Evolutionary conservation across 2,113 vertebrate genomes (phyloP).

Genomic region (Nycticryphes semicollaris): DNA sequence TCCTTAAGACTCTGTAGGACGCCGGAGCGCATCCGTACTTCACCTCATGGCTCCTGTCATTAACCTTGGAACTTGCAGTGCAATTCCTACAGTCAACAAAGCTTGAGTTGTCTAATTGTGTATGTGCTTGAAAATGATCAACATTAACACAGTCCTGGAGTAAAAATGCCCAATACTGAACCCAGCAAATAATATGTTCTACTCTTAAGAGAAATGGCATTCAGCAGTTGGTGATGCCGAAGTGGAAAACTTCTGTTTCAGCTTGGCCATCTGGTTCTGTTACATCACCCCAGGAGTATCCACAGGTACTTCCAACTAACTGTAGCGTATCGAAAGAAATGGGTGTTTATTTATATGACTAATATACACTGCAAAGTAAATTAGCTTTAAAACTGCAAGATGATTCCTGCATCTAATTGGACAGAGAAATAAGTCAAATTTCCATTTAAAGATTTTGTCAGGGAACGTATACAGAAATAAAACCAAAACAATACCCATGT

Average conservation of each 20-base stretch:
- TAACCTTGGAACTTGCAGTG: not conserved
- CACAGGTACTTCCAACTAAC: not conserved
- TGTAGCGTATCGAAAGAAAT: not conserved
- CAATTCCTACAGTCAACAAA: not conserved
- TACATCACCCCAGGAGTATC: not conserved
- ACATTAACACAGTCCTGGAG: not conserved
- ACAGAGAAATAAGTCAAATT: not conserved
- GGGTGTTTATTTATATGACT: not conserved
- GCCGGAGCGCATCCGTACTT: not conserved
- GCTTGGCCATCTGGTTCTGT: not conserved
- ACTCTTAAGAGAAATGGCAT: not conserved
- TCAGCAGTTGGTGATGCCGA: rapidly evolving
- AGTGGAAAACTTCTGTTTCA: not conserved
- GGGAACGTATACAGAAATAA: not conserved
- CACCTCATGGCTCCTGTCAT: not conserved
- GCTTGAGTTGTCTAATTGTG: not conserved
- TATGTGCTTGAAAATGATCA: not conserved
- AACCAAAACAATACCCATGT: not conserved
- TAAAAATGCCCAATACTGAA: not conserved
- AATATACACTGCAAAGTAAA: not conserved
- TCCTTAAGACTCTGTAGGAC: not conserved
- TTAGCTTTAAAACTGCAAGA: not conserved
- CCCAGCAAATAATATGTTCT: not conserved
- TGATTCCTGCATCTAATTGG: not conserved
- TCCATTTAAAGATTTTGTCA: not conserved